A percentile compares a stretch with the other conserved stretches of the same genome.
Conservation (phyloP, 2,113 vertebrate genomes). For the Chamaetylas fuelleborni region DNA sequence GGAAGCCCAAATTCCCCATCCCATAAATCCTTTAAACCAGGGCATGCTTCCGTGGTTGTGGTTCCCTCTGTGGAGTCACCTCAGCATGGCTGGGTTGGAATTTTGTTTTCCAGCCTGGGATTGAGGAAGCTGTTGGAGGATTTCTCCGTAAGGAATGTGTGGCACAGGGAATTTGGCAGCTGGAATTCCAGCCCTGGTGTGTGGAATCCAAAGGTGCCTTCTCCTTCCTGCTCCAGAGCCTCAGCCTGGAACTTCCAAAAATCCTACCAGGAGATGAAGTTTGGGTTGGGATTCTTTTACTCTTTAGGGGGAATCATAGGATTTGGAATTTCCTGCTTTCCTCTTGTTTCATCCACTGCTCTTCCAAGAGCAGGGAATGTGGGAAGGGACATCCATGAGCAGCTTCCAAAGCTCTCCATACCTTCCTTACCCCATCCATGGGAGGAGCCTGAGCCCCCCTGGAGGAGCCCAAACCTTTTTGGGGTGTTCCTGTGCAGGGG, state of each 20-base stretch:
- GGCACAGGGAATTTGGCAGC: neutral
- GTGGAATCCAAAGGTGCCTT: neutral
- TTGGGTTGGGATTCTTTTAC: neutral
- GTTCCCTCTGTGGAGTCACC: neutral
- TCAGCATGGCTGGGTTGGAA: neutral
- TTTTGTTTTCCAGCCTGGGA: neutral
- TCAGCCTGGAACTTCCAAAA: neutral
- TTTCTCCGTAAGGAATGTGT: neutral
- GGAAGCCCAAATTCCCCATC: neutral
- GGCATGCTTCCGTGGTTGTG: neutral
- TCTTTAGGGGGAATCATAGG: neutral
- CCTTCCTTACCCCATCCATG: neutral
- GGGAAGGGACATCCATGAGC: neutral
- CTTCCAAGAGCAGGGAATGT: neutral
- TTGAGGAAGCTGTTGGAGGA: neutral
- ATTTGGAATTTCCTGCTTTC: neutral
- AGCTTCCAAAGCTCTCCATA: neutral
- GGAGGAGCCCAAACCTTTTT: neutral
- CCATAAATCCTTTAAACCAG: constrained; percentile 12
- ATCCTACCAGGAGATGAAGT: neutral
- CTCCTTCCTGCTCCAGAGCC: neutral
- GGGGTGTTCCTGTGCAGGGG: neutral
- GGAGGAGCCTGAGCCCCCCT: neutral
- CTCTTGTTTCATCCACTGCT: neutral
- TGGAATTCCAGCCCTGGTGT: neutral